Conservation (phyloP, 1,140 invertebrate species). For the Drosophila hydei region DNA sequence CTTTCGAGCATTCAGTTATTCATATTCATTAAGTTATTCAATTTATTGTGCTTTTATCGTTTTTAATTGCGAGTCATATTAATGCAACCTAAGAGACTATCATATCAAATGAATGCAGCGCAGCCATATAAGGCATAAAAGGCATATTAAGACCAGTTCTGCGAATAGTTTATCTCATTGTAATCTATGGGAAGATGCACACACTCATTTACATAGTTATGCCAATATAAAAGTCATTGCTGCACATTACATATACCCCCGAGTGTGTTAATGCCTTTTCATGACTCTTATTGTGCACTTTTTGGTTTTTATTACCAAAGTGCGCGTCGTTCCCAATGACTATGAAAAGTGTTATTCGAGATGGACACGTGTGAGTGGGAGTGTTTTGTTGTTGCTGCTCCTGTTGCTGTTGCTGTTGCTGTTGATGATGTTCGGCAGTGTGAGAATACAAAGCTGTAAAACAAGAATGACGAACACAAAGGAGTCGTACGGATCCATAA, state of each 20-base stretch:
- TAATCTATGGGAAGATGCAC: conserved; percentile 6
- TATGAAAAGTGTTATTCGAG: conserved; percentile 46
- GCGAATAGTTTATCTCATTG: background rate
- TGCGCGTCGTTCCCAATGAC: conserved; percentile 36
- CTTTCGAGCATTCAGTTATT: too few relatives aligned
- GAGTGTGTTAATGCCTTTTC: conserved; percentile 41
- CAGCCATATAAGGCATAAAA: too few relatives aligned
- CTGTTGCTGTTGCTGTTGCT: conserved; percentile 3
- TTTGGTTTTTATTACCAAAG: conserved; percentile 41
- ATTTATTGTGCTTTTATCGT: too few relatives aligned
- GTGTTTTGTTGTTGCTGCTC: background rate
- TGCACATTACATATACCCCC: conserved; percentile 38
- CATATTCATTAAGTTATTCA: too few relatives aligned
- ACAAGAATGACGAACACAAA: conserved; percentile 52
- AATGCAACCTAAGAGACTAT: too few relatives aligned
- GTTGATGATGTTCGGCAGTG: background rate
- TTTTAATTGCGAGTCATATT: too few relatives aligned
- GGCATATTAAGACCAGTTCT: too few relatives aligned
- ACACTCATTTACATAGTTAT: conserved; percentile 1
- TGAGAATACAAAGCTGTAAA: conserved; percentile 51
- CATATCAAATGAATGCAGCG: too few relatives aligned
- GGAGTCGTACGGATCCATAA: conserved; percentile 35
- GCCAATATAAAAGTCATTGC: conserved; percentile 25
- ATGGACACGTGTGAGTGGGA: conserved; percentile 4
- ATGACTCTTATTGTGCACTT: conserved; percentile 38